Evolutionary conservation across 2,113 vertebrate species (phyloP).

Genomic region (Chamaetylas fuelleborni): DNA sequence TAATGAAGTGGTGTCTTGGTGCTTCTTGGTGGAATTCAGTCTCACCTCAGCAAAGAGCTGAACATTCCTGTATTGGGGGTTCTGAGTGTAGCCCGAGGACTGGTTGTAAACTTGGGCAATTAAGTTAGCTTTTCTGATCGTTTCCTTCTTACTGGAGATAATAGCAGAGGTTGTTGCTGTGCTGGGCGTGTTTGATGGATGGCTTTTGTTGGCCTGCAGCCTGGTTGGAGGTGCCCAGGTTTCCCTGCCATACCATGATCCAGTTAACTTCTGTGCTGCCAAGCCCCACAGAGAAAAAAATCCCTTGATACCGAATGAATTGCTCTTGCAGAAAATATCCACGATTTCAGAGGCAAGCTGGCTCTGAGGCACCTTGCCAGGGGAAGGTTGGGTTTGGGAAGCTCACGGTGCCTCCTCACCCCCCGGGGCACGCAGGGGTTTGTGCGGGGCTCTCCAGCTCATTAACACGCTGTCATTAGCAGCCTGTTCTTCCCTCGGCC

Average conservation of each 20-base stretch:
- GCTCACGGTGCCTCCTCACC: too few species aligned
- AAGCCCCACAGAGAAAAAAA: neutral
- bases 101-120: neutral
- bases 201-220: neutral
- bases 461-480: neutral
- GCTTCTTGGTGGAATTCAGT: neutral
- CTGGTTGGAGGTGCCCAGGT: neutral
- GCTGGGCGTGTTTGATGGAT: neutral
- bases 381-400: neutral
- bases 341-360: neutral
- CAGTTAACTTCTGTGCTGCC: neutral
- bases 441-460: neutral
- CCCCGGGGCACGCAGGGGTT: neutral
- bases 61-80: neutral
- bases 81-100: neutral
- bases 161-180: neutral
- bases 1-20: neutral
- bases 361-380: neutral
- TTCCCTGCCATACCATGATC: neutral
- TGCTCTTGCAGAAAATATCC: neutral
- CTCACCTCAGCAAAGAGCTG: neutral
- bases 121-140: neutral
- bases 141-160: neutral
- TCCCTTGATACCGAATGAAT: neutral
- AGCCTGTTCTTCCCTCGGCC: neutral